Evolutionary conservation across 2,888 invertebrate species (phyloP).

Genomic region (Brachynemurus nebulosus): DNA sequence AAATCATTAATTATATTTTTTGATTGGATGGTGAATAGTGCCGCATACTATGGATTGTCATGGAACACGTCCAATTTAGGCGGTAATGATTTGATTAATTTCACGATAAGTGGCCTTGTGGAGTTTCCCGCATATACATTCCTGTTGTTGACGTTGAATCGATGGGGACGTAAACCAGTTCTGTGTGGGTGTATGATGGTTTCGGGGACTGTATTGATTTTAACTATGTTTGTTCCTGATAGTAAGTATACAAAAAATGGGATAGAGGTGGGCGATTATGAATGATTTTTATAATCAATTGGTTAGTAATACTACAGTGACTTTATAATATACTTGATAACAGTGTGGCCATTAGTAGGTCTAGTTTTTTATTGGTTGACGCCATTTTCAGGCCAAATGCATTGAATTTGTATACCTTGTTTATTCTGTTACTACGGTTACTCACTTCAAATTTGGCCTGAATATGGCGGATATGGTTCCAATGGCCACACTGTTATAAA

Average conservation of each 20-base stretch:
- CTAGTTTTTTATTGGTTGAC: too few relatives aligned
- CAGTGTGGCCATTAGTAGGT: too few relatives aligned
- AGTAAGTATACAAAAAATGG: conserved; percentile 29
- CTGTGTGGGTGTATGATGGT: conserved; percentile 54
- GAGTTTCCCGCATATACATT: conserved; percentile 61
- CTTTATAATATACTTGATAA: too few relatives aligned
- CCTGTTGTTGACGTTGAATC: conserved; percentile 48
- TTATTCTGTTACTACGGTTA: too few relatives aligned
- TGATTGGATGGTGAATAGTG: conserved; percentile 65
- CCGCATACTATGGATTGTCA: conserved; percentile 64
- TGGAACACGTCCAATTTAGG: conserved; percentile 60
- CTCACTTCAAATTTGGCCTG: too few relatives aligned
- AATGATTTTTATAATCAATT: too few relatives aligned
- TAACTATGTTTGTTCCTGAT: conserved; percentile 41
- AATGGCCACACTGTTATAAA: too few relatives aligned
- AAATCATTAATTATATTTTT: conserved; percentile 56
- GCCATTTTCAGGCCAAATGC: too few relatives aligned
- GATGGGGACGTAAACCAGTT: conserved; percentile 53
- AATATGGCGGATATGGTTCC: too few relatives aligned
- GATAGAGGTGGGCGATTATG: too few relatives aligned
- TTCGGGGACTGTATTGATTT: conserved; percentile 42
- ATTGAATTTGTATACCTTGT: too few relatives aligned
- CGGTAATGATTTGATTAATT: conserved; percentile 58
- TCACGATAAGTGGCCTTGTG: conserved; percentile 57
- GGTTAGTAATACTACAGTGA: too few relatives aligned